Conservation (phyloP, 2,888 invertebrate genomes). For the Atherix ibis region DNA sequence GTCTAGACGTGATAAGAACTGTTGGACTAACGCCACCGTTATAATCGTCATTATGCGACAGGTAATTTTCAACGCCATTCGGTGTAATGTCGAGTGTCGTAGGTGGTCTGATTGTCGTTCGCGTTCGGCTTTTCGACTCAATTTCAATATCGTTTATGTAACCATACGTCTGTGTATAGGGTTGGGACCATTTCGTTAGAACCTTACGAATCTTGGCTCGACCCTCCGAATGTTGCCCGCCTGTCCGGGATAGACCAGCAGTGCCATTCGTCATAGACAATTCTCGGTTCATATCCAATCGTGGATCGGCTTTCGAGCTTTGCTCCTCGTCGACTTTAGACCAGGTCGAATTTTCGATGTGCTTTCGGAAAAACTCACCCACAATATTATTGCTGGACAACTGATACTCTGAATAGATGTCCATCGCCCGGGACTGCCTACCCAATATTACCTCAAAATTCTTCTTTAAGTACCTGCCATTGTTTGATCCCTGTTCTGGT, state of each 20-base stretch:
- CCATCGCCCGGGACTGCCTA: conserved; percentile 1
- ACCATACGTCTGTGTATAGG: too few species aligned
- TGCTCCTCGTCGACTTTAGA: too few species aligned
- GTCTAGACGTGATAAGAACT: conserved; percentile 2
- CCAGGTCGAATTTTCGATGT: conserved; percentile 7
- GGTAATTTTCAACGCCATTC: background rate
- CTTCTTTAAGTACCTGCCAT: conserved; percentile 12
- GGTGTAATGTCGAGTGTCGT: background rate
- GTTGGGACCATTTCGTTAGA: conserved; percentile 8
- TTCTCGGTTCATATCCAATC: background rate
- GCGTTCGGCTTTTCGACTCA: background rate
- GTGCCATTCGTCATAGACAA: background rate
- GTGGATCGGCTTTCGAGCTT: conserved; percentile 2
- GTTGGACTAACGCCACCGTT: background rate
- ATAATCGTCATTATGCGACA: background rate
- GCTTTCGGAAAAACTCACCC: conserved; percentile 12
- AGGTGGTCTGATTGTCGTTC: background rate
- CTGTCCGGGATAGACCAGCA: background rate
- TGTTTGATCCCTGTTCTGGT: conserved; percentile 6
- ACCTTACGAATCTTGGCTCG: too few species aligned
- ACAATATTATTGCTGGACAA: conserved; percentile 12
- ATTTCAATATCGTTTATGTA: too few species aligned
- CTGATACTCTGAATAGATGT: conserved; percentile 9
- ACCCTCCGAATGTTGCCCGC: background rate
- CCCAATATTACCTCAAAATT: conserved; percentile 4